A percentile compares a stretch with the other conserved stretches of the same genome.
Evolutionary conservation across 2,113 vertebrate species (phyloP).

Genomic region (Raja brachyura): DNA sequence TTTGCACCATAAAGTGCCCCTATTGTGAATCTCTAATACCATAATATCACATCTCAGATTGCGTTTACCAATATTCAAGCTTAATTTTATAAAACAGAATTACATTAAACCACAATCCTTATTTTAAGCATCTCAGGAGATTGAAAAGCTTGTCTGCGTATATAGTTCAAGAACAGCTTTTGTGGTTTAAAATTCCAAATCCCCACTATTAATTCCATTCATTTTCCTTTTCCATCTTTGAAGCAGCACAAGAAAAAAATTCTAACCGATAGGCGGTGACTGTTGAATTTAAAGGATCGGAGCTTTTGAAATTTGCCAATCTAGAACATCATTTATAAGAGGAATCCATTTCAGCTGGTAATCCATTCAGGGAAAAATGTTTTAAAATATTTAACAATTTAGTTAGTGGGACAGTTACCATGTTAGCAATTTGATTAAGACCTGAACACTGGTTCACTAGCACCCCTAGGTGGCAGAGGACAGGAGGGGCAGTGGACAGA

Average conservation of each 20-base stretch:
- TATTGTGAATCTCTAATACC: not conserved
- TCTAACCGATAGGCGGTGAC: not conserved
- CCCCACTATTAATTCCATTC: not conserved
- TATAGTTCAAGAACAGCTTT: not conserved
- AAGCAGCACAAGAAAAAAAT: not conserved
- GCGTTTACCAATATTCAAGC: not conserved
- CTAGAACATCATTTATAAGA: not conserved
- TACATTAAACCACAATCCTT: not conserved
- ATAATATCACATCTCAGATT: not conserved
- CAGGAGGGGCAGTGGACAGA: no score
- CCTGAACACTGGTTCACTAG: not conserved
- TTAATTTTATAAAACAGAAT: not conserved
- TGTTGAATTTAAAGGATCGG: not conserved
- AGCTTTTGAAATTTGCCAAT: not conserved
- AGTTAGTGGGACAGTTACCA: not conserved
- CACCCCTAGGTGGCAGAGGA: conserved; percentile 4
- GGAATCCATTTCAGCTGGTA: not conserved
- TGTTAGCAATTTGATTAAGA: not conserved
- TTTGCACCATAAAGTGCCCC: not conserved
- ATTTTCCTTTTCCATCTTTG: not conserved
- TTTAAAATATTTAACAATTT: not conserved
- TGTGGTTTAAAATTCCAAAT: not conserved
- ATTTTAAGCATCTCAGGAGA: not conserved
- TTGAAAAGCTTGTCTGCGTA: not conserved
- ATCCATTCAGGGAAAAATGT: not conserved